Conservation (phyloP, 2,888 invertebrate genomes). For the Hydroisotoma schaefferi region DNA sequence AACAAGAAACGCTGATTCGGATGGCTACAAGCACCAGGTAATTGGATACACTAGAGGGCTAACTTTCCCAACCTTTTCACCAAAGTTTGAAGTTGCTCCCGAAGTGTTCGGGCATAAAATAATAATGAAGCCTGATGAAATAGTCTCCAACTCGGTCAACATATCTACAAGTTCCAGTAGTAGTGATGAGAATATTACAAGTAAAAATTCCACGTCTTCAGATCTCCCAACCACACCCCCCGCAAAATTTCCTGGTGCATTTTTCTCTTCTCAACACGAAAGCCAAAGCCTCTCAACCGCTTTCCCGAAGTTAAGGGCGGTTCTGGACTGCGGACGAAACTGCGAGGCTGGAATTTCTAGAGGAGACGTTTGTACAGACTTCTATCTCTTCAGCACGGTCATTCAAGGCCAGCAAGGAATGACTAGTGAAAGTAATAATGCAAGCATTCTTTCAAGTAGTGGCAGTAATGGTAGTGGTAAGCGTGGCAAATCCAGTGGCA, state of each 20-base stretch:
- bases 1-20: slow-evolving; percentile 32
- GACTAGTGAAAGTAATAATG: slow-evolving; percentile 13
- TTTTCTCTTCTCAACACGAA: slow-evolving; percentile 1
- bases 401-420: not conserved
- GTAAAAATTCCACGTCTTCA: slow-evolving; percentile 10
- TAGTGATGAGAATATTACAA: not conserved
- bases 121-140: not conserved
- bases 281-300: slow-evolving; percentile 18
- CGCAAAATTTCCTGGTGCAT: no score
- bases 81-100: no score
- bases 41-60: slow-evolving; percentile 39
- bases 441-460: slow-evolving; percentile 18
- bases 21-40: slow-evolving; percentile 46
- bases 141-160: slow-evolving; percentile 1
- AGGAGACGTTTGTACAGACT: slow-evolving; percentile 37
- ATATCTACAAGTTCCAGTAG: not conserved
- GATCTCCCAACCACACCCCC: slow-evolving; percentile 13
- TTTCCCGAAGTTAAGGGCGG: slow-evolving; percentile 44
- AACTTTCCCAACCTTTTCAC: not conserved
- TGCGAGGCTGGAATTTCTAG: slow-evolving; percentile 33
- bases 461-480: slow-evolving; percentile 1
- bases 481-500: slow-evolving; percentile 7
- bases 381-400: slow-evolving; percentile 14
- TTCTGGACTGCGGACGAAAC: slow-evolving; percentile 42
- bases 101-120: no score